Evolutionary conservation across 2,113 vertebrate genomes (phyloP), one percentile per base, ranked within the genome.

Genomic region (Lepus europaeus): DNA sequence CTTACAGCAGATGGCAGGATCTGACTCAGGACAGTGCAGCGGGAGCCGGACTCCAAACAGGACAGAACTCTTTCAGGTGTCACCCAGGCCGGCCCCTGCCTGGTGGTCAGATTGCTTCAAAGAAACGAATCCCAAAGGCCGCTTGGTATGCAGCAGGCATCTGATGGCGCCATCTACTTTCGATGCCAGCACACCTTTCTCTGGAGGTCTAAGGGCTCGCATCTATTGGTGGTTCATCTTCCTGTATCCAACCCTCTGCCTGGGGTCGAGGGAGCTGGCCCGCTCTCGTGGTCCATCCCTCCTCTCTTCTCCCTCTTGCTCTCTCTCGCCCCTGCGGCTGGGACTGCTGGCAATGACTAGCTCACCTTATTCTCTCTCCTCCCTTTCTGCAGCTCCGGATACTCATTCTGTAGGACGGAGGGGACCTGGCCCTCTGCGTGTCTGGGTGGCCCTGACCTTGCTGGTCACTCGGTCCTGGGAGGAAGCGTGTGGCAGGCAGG

Each of bases 141-240:
- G 4, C 56, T 59, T 14, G 14, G 19, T 59, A 59, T 19, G 19
- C 64, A 72, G 80, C 82, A 86, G 83, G 83, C 31, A 49, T 31
- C 51, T 61, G 72, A 39, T 69, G n/a, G 73, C 25, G 14, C 0
- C 9, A 10, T 74, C n/a, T 3, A 22, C 19, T 31, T 93, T 64
- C 69, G 22, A 33, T 90, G 29, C 27, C 31, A 74, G 9, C 0
- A 31, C 53, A 72, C 20, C 63, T 82, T 76, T 45, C 22, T 25
- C 53, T 13, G 14, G 69, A 1, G 23, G 22, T 25, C 12, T 16
- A 6, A 72, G n/a, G 39, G 86, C 31, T 49, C 59, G 36, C 4
- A 61, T 86, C 76, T 70, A 53, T 53, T 63, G 51, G 86, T 63
- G 20, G 61, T 78, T 96, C 90, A 36, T 31, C 45, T 66, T 82